Base-by-base conservation (phyloP, 1,140 invertebrate species). In the Aphaenogaster rudis region DNA sequence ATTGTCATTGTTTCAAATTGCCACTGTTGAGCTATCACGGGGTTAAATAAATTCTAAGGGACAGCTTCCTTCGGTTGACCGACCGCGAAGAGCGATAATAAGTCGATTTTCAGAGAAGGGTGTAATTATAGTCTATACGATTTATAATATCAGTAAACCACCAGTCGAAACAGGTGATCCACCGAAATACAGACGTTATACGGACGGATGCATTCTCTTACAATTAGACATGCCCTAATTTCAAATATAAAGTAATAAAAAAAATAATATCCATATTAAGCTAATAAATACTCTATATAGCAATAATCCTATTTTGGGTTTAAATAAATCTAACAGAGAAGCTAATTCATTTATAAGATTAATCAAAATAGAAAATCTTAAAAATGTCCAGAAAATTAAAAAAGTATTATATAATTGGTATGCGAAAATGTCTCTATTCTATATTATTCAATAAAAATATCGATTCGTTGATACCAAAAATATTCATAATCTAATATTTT, bases 1-100 rank as follows among this genome's bases (percentile, higher is more conserved):
- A 86, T 66, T 78, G 61, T 86, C 61, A 21, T 52, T 63, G 54
- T 57, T 54, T 74, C 52, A 84, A 84, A 84, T 84, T 84, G 28
- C 80, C 48, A 74, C 80, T 28, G 33, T 28, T n/a, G 54, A 15
- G 6, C 33, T 15, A 50, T 84, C 50, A 74, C 28, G 66, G 7
- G 9, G 50, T 9, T 81, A 71, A 61, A 81, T 81, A 57, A 81
- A 81, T 81, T 42, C 5, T 13, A 54, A 61, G 17, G 17, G 69
- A 84, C 67, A 74, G 1, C 15, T 74, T 74, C 11, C 21, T 72
- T 64, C 36, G n/a, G 72, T 77, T 54, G 45, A 67, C 81, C 57
- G 59, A 50, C 17, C 81, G 69, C 39, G 28, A 48, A 11, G 7
- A 48, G n/a, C 82, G 82, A 21, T 85, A 82, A 82, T 82, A 82